These are phyloP conservation scores for Amorpha juglandis DNA, from an alignment of 2,888 invertebrate genomes.

Conservation along the genomic window DNA sequence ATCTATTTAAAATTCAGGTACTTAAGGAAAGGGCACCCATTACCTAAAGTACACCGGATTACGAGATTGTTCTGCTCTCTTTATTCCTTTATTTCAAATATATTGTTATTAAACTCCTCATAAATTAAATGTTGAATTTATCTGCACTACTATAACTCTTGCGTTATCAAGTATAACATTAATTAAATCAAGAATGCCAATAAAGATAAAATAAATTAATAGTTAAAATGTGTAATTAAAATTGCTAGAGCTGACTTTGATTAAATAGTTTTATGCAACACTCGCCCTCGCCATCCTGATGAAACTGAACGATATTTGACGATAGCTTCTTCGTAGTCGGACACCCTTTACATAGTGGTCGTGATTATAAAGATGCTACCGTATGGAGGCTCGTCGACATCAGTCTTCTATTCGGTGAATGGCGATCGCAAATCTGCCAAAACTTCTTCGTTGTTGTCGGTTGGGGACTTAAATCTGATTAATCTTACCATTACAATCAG, in stretches of 20 bases:
- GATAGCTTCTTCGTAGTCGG: no score
- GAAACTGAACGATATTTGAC: background rate
- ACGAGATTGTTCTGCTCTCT: background rate
- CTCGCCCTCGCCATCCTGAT: background rate
- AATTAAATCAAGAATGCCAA: background rate
- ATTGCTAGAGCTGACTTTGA: conserved; percentile 4
- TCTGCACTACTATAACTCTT: background rate
- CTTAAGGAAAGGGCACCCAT: conserved; percentile 8
- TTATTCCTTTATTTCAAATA: conserved; percentile 1
- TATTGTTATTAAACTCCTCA: conserved; percentile 12
- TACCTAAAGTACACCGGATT: background rate
- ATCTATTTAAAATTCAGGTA: conserved; percentile 27
- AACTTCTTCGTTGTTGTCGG: no score
- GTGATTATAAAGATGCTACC: no score
- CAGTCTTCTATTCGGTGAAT: no score
- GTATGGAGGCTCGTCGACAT: no score
- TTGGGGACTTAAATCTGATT: no score
- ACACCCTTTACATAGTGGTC: no score
- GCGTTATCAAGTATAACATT: conserved; percentile 2
- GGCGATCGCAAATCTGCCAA: no score
- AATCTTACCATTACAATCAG: no score
- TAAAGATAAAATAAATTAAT: conserved; percentile 2
- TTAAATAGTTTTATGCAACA: conserved; percentile 5
- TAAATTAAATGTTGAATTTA: background rate
- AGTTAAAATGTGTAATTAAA: conserved; percentile 13